Evolutionary conservation across 2,888 invertebrate genomes (phyloP).

Genomic region (Eupithecia pulchellata): DNA sequence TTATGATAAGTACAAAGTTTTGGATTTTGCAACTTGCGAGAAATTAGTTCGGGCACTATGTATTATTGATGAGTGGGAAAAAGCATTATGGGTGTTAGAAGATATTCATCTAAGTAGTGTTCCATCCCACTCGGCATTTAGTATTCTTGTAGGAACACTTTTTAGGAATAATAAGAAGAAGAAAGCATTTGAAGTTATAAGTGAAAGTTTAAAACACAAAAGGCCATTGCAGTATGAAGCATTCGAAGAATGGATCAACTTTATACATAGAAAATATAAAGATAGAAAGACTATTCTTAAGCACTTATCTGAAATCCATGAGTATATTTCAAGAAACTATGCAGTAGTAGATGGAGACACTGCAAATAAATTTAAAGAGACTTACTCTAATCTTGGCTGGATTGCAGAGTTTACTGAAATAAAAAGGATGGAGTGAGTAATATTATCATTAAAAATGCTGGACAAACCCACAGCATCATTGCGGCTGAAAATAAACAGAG

Average conservation of each 20-base stretch:
- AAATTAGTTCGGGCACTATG: conserved; percentile 87
- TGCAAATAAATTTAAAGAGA: conserved; percentile 61
- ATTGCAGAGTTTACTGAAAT: conserved; percentile 63
- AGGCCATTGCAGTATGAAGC: conserved; percentile 76
- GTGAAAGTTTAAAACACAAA: conserved; percentile 77
- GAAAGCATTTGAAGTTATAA: conserved; percentile 86
- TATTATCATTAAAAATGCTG: too few relatives aligned
- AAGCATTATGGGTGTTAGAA: conserved; percentile 85
- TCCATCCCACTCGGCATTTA: conserved; percentile 81
- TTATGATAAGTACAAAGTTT: conserved; percentile 80
- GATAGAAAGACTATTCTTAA: conserved; percentile 61
- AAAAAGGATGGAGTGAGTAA: conserved; percentile 65
- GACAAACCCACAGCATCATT: too few relatives aligned
- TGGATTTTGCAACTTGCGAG: conserved; percentile 87
- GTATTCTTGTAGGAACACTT: conserved; percentile 84
- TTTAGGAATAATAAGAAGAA: conserved; percentile 84
- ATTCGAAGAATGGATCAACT: conserved; percentile 83
- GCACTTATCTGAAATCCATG: conserved; percentile 85
- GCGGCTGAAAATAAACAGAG: too few relatives aligned
- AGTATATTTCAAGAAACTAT: conserved; percentile 82
- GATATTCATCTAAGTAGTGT: conserved; percentile 80
- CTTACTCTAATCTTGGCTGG: conserved; percentile 65
- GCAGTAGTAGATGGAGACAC: conserved; percentile 58
- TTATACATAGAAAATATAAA: conserved; percentile 71
- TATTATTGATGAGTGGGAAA: conserved; percentile 87